A percentile compares a stretch with the other conserved stretches of the same genome.
Evolutionary conservation across 2,113 vertebrate species (phyloP).

Genomic region (Chaenogobius annularis): DNA sequence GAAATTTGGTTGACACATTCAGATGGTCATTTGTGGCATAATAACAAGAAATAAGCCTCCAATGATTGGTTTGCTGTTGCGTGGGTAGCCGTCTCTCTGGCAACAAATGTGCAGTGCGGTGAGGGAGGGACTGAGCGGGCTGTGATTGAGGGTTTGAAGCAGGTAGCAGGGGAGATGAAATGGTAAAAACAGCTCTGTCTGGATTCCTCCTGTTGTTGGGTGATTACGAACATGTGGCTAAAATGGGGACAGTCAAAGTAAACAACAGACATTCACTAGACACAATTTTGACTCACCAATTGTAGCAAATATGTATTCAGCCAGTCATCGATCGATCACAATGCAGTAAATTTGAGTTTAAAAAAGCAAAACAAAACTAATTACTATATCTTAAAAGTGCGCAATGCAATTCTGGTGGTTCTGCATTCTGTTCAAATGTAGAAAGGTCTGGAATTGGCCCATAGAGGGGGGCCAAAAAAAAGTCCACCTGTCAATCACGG

Average conservation of each 20-base stretch:
- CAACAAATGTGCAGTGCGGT: slow-evolving; percentile 35
- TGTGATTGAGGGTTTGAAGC: slow-evolving; percentile 34
- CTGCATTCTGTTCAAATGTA: no score
- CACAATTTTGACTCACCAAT: neutral
- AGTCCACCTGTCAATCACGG: no score
- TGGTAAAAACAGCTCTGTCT: slow-evolving; percentile 28
- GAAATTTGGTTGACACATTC: slow-evolving; percentile 13
- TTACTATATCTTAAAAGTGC: no score
- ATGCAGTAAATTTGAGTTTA: neutral
- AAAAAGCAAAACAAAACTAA: no score
- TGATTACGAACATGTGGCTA: neutral
- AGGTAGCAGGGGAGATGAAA: slow-evolving; percentile 46
- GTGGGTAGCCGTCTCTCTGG: slow-evolving; percentile 47
- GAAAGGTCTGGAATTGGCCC: no score
- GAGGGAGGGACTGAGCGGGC: slow-evolving; percentile 41
- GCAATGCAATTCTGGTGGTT: no score
- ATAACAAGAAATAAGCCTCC: slow-evolving; percentile 25
- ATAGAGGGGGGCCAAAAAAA: no score
- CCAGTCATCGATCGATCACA: neutral
- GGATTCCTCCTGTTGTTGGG: slow-evolving; percentile 35
- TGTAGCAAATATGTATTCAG: neutral
- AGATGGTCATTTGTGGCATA: slow-evolving; percentile 21
- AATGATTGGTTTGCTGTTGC: slow-evolving; percentile 51
- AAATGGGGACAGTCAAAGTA: neutral
- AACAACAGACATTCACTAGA: neutral